Conservation (phyloP, 2,797 vertebrate species). For the Falco berigora region DNA sequence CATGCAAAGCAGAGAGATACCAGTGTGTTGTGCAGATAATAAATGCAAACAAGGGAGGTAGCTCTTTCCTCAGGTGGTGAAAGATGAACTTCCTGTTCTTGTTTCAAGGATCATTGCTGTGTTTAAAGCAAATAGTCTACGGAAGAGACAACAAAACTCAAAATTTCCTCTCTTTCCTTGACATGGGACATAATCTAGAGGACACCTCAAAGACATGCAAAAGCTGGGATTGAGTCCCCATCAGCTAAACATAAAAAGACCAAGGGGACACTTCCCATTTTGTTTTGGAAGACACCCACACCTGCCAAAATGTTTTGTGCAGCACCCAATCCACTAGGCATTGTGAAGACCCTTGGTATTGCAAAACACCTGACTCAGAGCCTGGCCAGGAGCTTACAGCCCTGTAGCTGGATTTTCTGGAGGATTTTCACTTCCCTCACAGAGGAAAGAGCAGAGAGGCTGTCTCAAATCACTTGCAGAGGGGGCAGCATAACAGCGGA, state of each 20-base stretch:
- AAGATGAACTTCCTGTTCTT: background rate
- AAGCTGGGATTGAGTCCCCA: background rate
- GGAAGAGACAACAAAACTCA: background rate
- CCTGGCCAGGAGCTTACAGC: background rate
- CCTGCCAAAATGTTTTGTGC: background rate
- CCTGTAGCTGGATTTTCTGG: background rate
- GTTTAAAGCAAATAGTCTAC: background rate
- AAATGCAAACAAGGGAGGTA: background rate
- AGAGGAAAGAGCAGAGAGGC: background rate
- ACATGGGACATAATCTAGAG: background rate
- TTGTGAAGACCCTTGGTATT: background rate
- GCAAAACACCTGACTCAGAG: background rate
- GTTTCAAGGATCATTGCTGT: background rate
- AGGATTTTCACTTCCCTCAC: background rate
- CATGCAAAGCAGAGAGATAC: background rate
- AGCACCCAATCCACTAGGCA: background rate
- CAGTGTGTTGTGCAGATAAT: background rate
- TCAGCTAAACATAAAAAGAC: background rate
- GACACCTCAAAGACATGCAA: background rate
- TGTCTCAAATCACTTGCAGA: background rate
- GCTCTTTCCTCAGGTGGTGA: background rate
- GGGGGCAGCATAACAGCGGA: background rate
- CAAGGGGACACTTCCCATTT: background rate
- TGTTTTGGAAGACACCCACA: background rate
- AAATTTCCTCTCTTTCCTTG: background rate